Percentiles rank a stretch among this genome's conserved stretches.
Evolutionary conservation across 37 sponge, comb jelly and placozoan species (phyloP).

Genomic region (Lycopodina hypogea): DNA sequence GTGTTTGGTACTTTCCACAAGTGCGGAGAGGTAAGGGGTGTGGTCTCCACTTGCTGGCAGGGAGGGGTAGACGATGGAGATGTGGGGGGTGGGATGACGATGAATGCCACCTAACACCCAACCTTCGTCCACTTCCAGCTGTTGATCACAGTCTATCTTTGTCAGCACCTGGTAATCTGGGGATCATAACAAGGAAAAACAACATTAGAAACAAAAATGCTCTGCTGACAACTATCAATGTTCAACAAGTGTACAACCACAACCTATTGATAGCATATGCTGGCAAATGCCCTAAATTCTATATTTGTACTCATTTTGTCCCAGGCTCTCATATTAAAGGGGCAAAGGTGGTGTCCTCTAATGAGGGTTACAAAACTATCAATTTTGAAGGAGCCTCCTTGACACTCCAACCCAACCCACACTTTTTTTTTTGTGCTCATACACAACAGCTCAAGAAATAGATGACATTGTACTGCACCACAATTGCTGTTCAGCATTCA

Average conservation of each 20-base stretch:
- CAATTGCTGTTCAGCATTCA: too few species aligned
- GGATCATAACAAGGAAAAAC: not conserved
- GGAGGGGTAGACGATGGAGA: slow-evolving; percentile 39
- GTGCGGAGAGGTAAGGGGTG: slow-evolving; percentile 20
- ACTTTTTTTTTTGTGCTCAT: too few species aligned
- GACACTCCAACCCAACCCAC: too few species aligned
- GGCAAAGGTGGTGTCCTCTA: too few species aligned
- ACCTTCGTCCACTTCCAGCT: slow-evolving; percentile 57
- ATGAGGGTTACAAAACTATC: too few species aligned
- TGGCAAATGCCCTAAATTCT: not conserved
- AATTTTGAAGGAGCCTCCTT: too few species aligned
- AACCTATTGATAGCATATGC: not conserved
- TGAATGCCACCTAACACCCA: slow-evolving; percentile 62
- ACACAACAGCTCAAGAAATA: too few species aligned
- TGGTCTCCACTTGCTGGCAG: slow-evolving; percentile 62
- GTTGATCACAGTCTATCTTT: slow-evolving; percentile 34
- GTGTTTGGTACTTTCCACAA: not conserved
- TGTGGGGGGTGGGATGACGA: slow-evolving; percentile 34
- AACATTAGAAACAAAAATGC: not conserved
- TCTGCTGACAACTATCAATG: too few species aligned
- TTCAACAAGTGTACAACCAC: too few species aligned
- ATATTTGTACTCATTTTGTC: too few species aligned
- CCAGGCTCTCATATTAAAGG: too few species aligned
- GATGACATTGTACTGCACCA: too few species aligned
- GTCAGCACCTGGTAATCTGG: slow-evolving; percentile 19